Conservation (phyloP, 2,113 vertebrate genomes). For the Colistium nudipinnis region DNA sequence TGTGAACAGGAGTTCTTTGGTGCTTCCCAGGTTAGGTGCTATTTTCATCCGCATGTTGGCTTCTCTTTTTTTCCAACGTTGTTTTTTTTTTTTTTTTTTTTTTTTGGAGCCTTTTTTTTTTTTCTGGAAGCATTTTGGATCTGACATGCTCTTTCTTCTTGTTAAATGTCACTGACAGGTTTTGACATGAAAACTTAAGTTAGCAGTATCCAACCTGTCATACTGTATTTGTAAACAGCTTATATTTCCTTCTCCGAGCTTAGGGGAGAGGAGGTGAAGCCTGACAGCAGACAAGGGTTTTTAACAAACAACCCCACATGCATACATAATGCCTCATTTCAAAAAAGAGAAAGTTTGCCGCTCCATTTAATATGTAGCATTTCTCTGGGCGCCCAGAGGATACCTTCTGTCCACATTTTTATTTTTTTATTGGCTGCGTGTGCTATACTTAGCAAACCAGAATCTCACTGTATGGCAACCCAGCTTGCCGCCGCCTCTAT, state of each 20-base stretch:
- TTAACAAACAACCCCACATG: conserved; percentile 76
- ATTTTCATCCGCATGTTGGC: conserved; percentile 60
- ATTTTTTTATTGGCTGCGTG: conserved; percentile 45
- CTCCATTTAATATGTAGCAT: conserved; percentile 71
- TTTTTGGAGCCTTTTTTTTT: conserved; percentile 5
- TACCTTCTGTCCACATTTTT: conserved; percentile 65
- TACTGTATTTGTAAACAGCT: conserved; percentile 82
- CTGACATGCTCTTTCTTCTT: conserved; percentile 72
- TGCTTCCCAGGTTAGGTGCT: conserved; percentile 35
- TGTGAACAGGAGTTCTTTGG: conserved; percentile 2
- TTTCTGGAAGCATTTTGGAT: conserved; percentile 71
- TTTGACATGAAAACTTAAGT: conserved; percentile 85
- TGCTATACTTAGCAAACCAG: conserved; percentile 62
- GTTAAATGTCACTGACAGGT: conserved; percentile 88
- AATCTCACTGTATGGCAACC: conserved; percentile 44
- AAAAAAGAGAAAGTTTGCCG: conserved; percentile 63
- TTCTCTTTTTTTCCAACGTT: conserved; percentile 17
- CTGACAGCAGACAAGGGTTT: conserved; percentile 76
- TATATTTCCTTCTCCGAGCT: conserved; percentile 76
- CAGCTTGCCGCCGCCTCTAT: conserved; percentile 42
- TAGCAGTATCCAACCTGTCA: conserved; percentile 85
- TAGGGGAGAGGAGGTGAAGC: conserved; percentile 70
- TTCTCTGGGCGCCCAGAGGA: conserved; percentile 61
- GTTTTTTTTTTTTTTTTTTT: conserved; percentile 11
- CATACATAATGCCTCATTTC: conserved; percentile 75